Percentiles rank a stretch among this genome's conserved stretches.
Conservation (phyloP, 2,797 vertebrate genomes). For the Fringilla coelebs region DNA sequence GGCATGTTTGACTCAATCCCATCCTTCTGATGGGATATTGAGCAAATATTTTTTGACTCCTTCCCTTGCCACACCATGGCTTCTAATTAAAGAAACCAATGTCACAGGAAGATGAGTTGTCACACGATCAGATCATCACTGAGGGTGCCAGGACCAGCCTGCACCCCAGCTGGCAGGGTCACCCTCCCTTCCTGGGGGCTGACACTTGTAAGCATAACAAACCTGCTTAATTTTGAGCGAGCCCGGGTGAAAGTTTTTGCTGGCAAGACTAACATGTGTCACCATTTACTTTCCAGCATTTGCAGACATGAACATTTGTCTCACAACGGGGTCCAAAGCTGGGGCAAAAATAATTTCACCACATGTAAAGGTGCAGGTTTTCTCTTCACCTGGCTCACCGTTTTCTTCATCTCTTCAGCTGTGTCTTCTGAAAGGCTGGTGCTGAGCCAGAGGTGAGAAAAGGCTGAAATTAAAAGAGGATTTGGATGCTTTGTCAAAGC, state of each 20-base stretch:
- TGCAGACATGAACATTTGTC: neutral
- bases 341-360: neutral
- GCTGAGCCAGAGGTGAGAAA: neutral
- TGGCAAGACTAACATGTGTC: neutral
- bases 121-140: fast-evolving
- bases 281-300: neutral
- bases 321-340: neutral
- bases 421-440: neutral
- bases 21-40: neutral
- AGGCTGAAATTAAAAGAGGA: neutral
- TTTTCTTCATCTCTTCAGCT: neutral
- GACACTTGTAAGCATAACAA: neutral
- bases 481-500: neutral
- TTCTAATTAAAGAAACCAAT: neutral
- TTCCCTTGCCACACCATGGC: neutral
- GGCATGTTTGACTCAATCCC: neutral
- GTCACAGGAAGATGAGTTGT: neutral
- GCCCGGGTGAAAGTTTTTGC: neutral
- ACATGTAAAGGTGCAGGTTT: neutral
- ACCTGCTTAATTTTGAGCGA: neutral
- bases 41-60: neutral
- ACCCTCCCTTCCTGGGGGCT: neutral
- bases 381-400: neutral
- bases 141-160: neutral
- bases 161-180: neutral